Evolutionary conservation across 64 coral and sea anemone genomes (phyloP), one percentile per base, ranked within the genome.

Genomic region (Pocillopora damicornis): DNA sequence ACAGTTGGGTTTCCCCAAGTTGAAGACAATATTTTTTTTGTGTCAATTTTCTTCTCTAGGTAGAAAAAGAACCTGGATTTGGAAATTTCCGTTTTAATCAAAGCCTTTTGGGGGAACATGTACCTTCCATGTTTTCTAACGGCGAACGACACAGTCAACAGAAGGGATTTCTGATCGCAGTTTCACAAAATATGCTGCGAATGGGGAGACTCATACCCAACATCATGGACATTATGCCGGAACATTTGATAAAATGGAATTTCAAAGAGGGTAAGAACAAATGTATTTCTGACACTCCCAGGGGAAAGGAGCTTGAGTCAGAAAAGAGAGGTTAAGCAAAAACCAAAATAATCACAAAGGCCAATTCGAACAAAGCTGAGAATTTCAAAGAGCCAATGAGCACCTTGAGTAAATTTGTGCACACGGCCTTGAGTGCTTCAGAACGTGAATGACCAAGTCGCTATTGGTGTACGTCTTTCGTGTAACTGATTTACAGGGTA

Each of bases 161-260:
- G 37, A 96, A 96, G 74, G 79, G 86, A 26, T 96, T 96, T 37
- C 78, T 96, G 76, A 93, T 96, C 35, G 76, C 82, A 2, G 67
- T 93, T 25, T 89, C 88, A 1, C 92, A 86, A 58, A 93, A 80
- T 35, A 96, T 96, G 94, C 38, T 85, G 0, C 86, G 81, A 30
- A 89, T 93, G 88, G 88, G 92, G 30, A 36, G 83, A 15, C 45
- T 93, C 0, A 61, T 96, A 30, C 94, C 94, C 0, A 92, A 83
- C n/a, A 96, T 96, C 76, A 91, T 96, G 87, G 94, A 96, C 45
- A 93, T 96, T 0, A 90, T 96, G 83, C 94, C 94, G 15, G 94
- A 96, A 82, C 94, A 96, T 77, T 79, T 96, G 58, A 87, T 90
- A 17, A 96, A 96, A 80, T 96, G 94, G 94, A 88, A 96, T 60